Percentiles rank a stretch among this genome's conserved stretches.
These are phyloP conservation scores for rat (Rattus norvegicus) DNA, from an alignment of 2,113 vertebrate genomes.

Conservation along the genomic window GRCr8 NC_086022.1:54279001-54279500, in stretches of 20 bases:
- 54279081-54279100: neutral
- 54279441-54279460: neutral
- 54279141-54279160: neutral
- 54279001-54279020: neutral
- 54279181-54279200: neutral
- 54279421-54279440: neutral
- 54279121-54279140: neutral
- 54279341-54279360: neutral
- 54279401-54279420: neutral
- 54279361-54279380: neutral
- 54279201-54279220: neutral
- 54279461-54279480: neutral
- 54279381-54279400: neutral
- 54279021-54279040: neutral
- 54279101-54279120: neutral
- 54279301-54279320: neutral
- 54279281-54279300: neutral
- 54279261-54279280: neutral
- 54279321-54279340: neutral
- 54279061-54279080: neutral
- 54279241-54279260: neutral
- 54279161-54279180: neutral
- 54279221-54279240: neutral
- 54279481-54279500: neutral
- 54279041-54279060: too few species aligned